Evolutionary conservation across 1,140 invertebrate genomes (phyloP), one percentile per base, ranked within the genome.

Genomic region (Homarus americanus): DNA sequence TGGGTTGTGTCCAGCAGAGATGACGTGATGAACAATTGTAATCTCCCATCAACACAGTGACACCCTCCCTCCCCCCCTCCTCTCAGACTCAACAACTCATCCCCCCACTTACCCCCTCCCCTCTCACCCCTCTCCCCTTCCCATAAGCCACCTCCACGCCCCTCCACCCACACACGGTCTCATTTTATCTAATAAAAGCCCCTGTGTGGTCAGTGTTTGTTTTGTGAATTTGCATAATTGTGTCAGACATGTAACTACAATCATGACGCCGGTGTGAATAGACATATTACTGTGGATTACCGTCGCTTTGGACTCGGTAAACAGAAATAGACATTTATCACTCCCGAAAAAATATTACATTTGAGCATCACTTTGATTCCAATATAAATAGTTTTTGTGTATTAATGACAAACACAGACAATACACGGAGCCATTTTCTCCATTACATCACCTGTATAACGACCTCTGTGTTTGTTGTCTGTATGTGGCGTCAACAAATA

Each of bases 21-120:
- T 88, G 86, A 88, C 86, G 86, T 80, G 76, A 63, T 69, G 73
- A 88, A 72, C 66, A 88, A 88, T 80, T 80, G 86, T 80, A 44
- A 69, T 80, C 86, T 63, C 41, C 58, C 86, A 53, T 73, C 86
- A 88, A 66, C 76, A 87, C 73, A 63, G 20, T 87, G 85, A 78
- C 82, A 75, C 69, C 72, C 85, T 79, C 44, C 73, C 63, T 7
- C 34, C 38, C 36, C 72, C 28, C 72, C 66, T 41, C n/a, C 40
- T 38, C 82, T 63, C 69, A 28, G 36, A 28, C 20, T 28, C 44
- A 40, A 17, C 80, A 9, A 44, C 80, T 63, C 28, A 7, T 49
- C 32, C 28, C 53, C 80, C 24, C 80, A 12, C 15, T 40, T 15
- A 38, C 82, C 38, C 80, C 24, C 80, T 49, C 80, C 32, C 34